These are phyloP conservation scores for Rhagonycha fulva DNA, from an alignment of 2,888 invertebrate genomes.

Conservation along the genomic window DNA sequence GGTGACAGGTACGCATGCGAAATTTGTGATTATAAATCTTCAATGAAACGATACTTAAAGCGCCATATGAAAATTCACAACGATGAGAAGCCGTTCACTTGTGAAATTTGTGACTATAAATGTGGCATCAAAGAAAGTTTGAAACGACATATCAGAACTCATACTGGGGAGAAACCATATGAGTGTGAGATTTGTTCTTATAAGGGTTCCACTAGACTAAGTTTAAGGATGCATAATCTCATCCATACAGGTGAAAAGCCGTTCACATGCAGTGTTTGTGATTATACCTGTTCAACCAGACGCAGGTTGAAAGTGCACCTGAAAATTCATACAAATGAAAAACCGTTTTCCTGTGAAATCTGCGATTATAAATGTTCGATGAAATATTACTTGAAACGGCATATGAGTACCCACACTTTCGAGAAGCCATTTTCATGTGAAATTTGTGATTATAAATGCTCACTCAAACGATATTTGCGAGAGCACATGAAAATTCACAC, in stretches of 20 bases:
- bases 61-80: no score
- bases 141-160: no score
- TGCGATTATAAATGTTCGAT: background rate
- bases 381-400: background rate
- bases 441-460: background rate
- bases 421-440: background rate
- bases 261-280: constrained; percentile 17
- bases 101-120: no score
- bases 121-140: no score
- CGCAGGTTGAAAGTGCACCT: background rate
- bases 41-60: no score
- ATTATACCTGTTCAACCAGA: constrained; percentile 6
- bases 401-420: background rate
- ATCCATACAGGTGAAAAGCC: constrained; percentile 19
- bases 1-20: no score
- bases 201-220: constrained; percentile 13
- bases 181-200: constrained; percentile 20
- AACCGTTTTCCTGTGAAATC: no score
- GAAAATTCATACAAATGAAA: background rate
- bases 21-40: no score
- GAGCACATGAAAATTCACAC: background rate
- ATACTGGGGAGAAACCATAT: constrained; percentile 18
- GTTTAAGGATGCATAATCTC: constrained; percentile 20
- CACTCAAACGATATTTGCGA: background rate
- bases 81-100: no score